Evolutionary conservation across 2,888 invertebrate species (phyloP).

Genomic region (Clistopyga incitator): DNA sequence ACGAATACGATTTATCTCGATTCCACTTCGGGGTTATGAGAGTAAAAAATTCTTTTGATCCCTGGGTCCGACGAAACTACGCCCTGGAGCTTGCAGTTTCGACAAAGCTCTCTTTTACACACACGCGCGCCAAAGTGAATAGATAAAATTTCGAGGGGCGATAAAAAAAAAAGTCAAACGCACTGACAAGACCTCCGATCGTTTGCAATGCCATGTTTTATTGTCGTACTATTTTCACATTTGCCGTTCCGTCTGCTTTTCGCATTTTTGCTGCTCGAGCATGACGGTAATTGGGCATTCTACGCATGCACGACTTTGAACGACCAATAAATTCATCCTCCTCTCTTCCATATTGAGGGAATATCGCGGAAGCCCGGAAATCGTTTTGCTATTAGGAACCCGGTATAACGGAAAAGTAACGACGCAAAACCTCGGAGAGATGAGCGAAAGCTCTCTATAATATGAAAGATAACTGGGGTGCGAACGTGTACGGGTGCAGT

Average conservation of each 20-base stretch:
- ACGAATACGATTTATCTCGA: background rate
- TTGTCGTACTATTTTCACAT: constrained; percentile 8
- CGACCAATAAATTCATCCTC: constrained; percentile 52
- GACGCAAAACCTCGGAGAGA: constrained; percentile 45
- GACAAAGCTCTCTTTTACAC: constrained; percentile 39
- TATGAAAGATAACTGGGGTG: constrained; percentile 35
- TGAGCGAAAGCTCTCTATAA: constrained; percentile 55
- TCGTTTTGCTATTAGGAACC: constrained; percentile 65
- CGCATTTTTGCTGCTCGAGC: constrained; percentile 3
- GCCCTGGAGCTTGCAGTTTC: constrained; percentile 23
- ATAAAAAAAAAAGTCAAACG: constrained; percentile 14
- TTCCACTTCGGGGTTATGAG: background rate
- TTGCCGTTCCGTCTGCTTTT: constrained; percentile 11
- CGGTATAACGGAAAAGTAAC: constrained; percentile 44
- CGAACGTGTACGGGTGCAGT: background rate
- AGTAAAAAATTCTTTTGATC: constrained; percentile 58
- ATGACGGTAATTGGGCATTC: constrained; percentile 49
- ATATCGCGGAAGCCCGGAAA: constrained; percentile 48
- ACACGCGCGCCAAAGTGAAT: constrained; percentile 44
- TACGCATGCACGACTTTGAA: constrained; percentile 50
- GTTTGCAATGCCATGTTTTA: background rate
- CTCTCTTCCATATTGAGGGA: constrained; percentile 25
- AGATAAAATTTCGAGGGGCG: constrained; percentile 17
- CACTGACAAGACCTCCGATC: constrained; percentile 14
- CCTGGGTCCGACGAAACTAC: constrained; percentile 3